These are phyloP conservation scores for Amphiura filiformis DNA, from an alignment of 35 echinoderm and acorn worm genomes.

Conservation along the genomic window DNA sequence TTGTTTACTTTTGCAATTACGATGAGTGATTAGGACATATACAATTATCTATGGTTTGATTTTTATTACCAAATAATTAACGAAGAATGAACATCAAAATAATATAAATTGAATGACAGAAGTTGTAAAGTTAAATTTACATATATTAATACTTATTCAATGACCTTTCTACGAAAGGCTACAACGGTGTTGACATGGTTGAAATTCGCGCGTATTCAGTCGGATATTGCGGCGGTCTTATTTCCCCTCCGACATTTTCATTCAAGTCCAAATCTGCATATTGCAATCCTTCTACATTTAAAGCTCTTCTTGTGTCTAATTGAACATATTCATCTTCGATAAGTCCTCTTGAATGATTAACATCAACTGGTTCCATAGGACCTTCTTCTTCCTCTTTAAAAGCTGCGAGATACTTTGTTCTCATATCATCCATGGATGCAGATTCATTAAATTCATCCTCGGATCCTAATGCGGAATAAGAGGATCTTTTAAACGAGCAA, in stretches of 20 bases:
- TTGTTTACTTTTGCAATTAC: too few species aligned
- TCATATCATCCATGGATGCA: background rate
- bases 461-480: background rate
- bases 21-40: too few species aligned
- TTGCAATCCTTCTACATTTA: background rate
- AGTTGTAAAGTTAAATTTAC: too few species aligned
- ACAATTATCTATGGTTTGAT: too few species aligned
- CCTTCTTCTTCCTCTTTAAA: background rate
- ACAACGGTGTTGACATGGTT: too few species aligned
- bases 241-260: background rate
- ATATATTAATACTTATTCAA: too few species aligned
- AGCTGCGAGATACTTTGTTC: background rate
- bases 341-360: background rate
- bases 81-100: too few species aligned
- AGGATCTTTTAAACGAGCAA: background rate
- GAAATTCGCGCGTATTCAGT: background rate
- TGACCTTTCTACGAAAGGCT: too few species aligned
- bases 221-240: background rate
- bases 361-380: background rate
- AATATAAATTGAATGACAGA: too few species aligned
- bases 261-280: background rate
- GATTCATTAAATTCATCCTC: background rate
- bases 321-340: conserved; percentile 10
- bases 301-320: background rate
- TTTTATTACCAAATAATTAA: too few species aligned